Conservation (phyloP, 2,888 invertebrate genomes). For the Thera britannica region DNA sequence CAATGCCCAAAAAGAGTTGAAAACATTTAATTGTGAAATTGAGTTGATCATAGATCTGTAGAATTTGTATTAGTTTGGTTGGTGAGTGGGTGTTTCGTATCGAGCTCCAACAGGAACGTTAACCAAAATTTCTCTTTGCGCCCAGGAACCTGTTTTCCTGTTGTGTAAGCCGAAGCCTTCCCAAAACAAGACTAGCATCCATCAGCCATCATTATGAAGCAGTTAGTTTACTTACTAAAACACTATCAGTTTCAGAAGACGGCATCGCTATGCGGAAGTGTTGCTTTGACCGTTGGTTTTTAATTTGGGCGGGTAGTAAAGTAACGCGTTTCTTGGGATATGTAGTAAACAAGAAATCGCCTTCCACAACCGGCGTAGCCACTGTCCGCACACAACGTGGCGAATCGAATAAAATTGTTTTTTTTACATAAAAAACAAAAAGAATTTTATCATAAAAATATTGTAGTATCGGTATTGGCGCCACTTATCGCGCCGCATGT, state of each 20-base stretch:
- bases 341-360: slow-evolving; percentile 72
- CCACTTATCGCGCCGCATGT: slow-evolving; percentile 45
- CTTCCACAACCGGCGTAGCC: slow-evolving; percentile 76
- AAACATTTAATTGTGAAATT: too few relatives aligned
- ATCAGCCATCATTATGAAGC: slow-evolving; percentile 33
- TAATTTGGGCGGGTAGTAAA: slow-evolving; percentile 63
- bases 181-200: slow-evolving; percentile 34
- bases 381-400: slow-evolving; percentile 75
- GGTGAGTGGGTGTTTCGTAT: background rate
- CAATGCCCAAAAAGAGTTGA: too few relatives aligned
- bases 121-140: slow-evolving; percentile 32
- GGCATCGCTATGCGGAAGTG: slow-evolving; percentile 62
- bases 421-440: slow-evolving; percentile 28
- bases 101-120: slow-evolving; percentile 3
- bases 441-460: slow-evolving; percentile 30
- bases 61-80: background rate
- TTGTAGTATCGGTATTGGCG: slow-evolving; percentile 32
- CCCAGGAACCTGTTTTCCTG: slow-evolving; percentile 37
- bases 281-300: slow-evolving; percentile 54
- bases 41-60: too few relatives aligned
- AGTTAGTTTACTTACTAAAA: slow-evolving; percentile 60
- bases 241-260: slow-evolving; percentile 65
- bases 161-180: slow-evolving; percentile 29
- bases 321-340: slow-evolving; percentile 54
- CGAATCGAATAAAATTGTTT: slow-evolving; percentile 48